Evolutionary conservation across 2,113 vertebrate species (phyloP), one percentile per base, ranked within the genome.

Genomic region (Oxygymnocypris stewartii): DNA sequence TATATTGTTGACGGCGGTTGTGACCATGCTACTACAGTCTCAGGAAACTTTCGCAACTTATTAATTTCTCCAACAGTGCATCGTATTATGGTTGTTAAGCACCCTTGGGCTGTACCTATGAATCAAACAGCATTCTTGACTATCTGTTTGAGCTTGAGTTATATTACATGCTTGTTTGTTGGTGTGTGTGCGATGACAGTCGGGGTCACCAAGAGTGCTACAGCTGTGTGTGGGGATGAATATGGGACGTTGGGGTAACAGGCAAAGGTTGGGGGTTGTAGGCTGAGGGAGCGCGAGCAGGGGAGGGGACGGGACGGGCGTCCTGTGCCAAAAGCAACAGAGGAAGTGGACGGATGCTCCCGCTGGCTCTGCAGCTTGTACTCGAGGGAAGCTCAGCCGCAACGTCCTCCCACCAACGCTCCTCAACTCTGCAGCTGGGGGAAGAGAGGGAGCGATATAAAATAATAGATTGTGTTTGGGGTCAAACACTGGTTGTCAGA

Each of bases 141-240:
- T 44, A 75, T 80, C 11, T 42, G 37, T 77, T 20, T 77, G 16
- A 77, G 35, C n/a, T 51, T 65, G 14, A 57, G 49, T 54, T 83
- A 78, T 35, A 84, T 69, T 47, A 23, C 37, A 42, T 37, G 67
- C 31, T 1, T 71, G 47, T 74, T 85, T 85, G 82, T 80, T 40
- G 31, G 75, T 84, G 42, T 78, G 81, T 90, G 77, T 87, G 81
- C 71, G 86, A 89, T 89, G 79, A 90, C 89, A 90, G 86, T 87
- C 86, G 86, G 89, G 93, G 94, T 94, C 94, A 94, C 90, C 78
- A 85, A 91, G 90, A 94, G 92, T 91, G 90, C 92, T 94, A 91
- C 93, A 94, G 92, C 92, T 93, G 92, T 90, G 89, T 89, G 88
- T 2, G 80, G 91, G 88, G 90, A 93, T 93, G 89, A 92, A 92